Conservation (phyloP, 2,113 vertebrate species). For the Numida meleagris region DNA sequence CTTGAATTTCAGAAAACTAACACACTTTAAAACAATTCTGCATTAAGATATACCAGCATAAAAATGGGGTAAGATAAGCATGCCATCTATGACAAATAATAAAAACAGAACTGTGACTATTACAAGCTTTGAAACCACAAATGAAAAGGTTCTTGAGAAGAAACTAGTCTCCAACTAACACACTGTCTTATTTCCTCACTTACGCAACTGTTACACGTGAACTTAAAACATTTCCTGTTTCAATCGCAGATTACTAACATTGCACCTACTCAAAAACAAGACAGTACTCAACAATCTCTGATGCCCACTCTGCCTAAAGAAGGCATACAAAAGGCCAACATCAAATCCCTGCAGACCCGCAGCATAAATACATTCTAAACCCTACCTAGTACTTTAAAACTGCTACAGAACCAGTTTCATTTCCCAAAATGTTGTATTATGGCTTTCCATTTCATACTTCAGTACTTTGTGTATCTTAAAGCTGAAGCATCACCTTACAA, state of each 20-base stretch:
- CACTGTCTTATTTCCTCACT: neutral
- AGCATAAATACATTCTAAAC: neutral
- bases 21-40: neutral
- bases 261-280: neutral
- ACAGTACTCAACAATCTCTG: neutral
- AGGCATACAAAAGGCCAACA: neutral
- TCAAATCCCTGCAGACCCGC: neutral
- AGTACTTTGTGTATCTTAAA: neutral
- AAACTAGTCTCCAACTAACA: neutral
- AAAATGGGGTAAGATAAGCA: neutral
- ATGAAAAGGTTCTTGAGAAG: neutral
- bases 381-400: neutral
- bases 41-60: neutral
- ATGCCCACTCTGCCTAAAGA: neutral
- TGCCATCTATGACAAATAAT: neutral
- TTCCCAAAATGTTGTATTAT: neutral
- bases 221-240: constrained; percentile 15
- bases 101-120: neutral
- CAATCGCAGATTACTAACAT: neutral
- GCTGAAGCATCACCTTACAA: neutral
- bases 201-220: neutral
- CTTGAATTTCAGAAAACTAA: neutral
- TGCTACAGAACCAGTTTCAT: neutral
- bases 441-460: neutral
- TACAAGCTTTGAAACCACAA: neutral